phyloP scores from a whole-genome alignment of 2,113 vertebrate species.

The Cryptomyrus ogoouensis region DNA sequence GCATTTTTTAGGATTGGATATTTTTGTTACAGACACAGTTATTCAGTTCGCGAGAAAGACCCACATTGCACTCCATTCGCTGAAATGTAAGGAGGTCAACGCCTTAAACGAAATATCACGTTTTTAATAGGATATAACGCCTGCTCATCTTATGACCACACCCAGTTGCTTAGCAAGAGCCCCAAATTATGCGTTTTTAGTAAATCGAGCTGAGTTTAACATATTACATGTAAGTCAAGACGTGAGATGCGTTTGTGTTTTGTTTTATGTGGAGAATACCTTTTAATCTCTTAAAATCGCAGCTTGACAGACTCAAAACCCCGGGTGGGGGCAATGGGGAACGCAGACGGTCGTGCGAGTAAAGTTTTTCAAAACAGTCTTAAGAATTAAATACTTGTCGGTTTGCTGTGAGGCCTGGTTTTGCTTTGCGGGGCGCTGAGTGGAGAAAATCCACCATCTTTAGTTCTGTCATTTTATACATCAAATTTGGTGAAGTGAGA shows the following conservation, averaged over 20 bases:
- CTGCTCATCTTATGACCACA: constrained; percentile 5
- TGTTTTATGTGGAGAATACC: background rate
- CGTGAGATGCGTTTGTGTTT: background rate
- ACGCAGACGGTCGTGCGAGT: background rate
- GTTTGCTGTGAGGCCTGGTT: background rate
- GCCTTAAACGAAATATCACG: background rate
- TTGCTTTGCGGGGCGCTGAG: background rate
- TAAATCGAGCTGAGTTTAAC: background rate
- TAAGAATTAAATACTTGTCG: background rate
- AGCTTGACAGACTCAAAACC: background rate
- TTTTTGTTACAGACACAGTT: constrained; percentile 9
- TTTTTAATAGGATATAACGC: constrained; percentile 28
- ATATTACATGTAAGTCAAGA: background rate
- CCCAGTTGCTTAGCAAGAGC: constrained; percentile 1
- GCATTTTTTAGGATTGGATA: background rate
- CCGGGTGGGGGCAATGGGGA: background rate
- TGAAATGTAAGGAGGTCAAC: accelerated
- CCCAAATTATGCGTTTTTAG: background rate
- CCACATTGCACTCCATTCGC: constrained; percentile 43
- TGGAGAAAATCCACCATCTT: background rate
- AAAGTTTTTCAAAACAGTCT: background rate
- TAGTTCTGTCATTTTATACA: background rate
- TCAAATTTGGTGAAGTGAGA: constrained; percentile 26
- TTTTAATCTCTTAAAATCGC: background rate
- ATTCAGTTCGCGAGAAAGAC: constrained; percentile 9